Percentiles rank a stretch among this genome's conserved stretches.
phyloP scores from a whole-genome alignment of 2,797 vertebrate species.

The Anomalospiza imberbis region DNA sequence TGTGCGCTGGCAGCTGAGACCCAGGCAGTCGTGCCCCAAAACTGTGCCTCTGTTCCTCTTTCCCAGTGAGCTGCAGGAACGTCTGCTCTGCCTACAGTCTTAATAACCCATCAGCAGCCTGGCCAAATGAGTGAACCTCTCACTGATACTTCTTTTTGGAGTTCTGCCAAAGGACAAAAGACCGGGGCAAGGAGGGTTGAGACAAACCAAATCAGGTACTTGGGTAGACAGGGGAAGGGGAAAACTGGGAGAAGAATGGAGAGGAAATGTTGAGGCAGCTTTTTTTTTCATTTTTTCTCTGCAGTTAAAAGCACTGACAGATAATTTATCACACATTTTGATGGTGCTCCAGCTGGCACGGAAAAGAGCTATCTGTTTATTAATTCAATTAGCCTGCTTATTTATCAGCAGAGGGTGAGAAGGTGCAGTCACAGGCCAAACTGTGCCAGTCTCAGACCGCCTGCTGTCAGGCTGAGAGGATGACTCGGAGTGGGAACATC shows the following conservation, averaged over 20 bases:
- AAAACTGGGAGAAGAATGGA: not conserved
- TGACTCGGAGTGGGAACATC: not conserved
- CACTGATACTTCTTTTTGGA: constrained; percentile 54
- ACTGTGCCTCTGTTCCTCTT: constrained; percentile 4
- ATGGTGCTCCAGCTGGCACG: constrained; percentile 81
- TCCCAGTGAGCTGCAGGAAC: constrained; percentile 42
- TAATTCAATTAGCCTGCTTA: constrained; percentile 87
- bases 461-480: not conserved
- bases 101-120: constrained; percentile 64
- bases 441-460: constrained; percentile 18
- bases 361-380: constrained; percentile 80
- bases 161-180: constrained; percentile 68
- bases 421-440: constrained; percentile 69
- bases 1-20: not conserved
- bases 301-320: constrained; percentile 71
- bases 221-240: not conserved
- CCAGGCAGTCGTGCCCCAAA: not conserved
- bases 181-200: constrained; percentile 17
- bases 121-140: constrained; percentile 60
- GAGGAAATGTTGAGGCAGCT: constrained; percentile 47
- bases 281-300: constrained; percentile 69
- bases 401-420: constrained; percentile 73
- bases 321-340: constrained; percentile 85
- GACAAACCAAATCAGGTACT: not conserved
- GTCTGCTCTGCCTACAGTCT: constrained; percentile 16